These are phyloP conservation scores for Aurelia coerulea DNA, from an alignment of 30 jellyfish, hydroid and myxozoan genomes.

Conservation along the genomic window DNA sequence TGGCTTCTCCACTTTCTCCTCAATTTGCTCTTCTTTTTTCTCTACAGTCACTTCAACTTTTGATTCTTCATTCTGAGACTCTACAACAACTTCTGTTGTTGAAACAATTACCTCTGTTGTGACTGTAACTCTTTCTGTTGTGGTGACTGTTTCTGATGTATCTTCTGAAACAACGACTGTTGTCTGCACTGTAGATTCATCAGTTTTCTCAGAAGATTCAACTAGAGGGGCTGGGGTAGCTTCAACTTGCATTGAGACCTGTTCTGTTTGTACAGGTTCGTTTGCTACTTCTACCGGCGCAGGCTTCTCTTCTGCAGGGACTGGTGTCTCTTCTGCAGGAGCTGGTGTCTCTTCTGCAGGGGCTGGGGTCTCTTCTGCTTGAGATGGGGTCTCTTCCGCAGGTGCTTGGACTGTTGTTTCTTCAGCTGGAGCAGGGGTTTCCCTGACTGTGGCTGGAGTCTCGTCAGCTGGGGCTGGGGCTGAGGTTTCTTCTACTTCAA, in stretches of 20 bases:
- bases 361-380: neutral
- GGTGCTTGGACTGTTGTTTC: neutral
- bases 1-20: no score
- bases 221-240: no score
- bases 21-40: no score
- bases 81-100: neutral
- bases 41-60: no score
- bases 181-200: no score
- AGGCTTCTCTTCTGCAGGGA: neutral
- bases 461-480: constrained; percentile 27
- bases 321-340: neutral
- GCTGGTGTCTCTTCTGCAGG: neutral
- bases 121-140: constrained; percentile 10
- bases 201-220: no score
- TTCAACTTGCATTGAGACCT: no score
- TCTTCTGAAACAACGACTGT: no score
- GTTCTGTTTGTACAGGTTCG: neutral
- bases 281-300: neutral
- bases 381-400: neutral
- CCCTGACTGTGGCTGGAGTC: neutral
- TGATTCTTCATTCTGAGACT: neutral
- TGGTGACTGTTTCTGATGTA: neutral
- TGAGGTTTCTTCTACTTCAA: neutral
- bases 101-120: neutral
- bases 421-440: neutral